phyloP scores from a whole-genome alignment of 2,888 invertebrate species.

The Sinohyriopsis cumingii region DNA sequence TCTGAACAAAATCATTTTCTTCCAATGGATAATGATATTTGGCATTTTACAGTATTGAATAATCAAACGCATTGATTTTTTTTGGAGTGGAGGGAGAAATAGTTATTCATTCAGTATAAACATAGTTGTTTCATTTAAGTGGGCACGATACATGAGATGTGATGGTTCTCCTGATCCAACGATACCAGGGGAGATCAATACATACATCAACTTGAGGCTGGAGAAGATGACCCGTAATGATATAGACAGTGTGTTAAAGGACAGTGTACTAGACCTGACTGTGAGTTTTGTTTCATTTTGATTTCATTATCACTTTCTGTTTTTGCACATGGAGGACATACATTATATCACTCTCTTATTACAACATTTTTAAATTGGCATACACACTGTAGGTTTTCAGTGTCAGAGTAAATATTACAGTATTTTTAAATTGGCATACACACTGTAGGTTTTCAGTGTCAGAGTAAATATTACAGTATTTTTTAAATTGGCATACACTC shows the following conservation, averaged over 20 bases:
- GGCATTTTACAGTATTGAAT: too few relatives aligned
- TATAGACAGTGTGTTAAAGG: slow-evolving; percentile 61
- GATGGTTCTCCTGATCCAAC: slow-evolving; percentile 71
- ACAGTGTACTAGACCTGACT: slow-evolving; percentile 60
- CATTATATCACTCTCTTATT: not conserved
- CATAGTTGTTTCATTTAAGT: slow-evolving; percentile 46
- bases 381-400: not conserved
- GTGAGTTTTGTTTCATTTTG: slow-evolving; percentile 41
- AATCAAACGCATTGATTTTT: too few relatives aligned
- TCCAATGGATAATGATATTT: too few relatives aligned
- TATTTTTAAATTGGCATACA: not conserved
- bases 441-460: not conserved
- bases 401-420: not conserved
- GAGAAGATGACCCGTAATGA: slow-evolving; percentile 59
- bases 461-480: not conserved
- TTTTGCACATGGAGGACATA: not conserved
- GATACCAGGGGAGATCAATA: slow-evolving; percentile 70
- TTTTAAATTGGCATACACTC: not conserved
- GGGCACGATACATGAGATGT: slow-evolving; percentile 71
- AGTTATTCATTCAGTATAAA: too few relatives aligned
- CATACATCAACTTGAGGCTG: slow-evolving; percentile 68
- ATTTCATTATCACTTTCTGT: not conserved
- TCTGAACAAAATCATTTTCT: too few relatives aligned
- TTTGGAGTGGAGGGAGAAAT: too few relatives aligned
- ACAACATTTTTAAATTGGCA: not conserved